A percentile compares a stretch with the other conserved stretches of the same genome.
These are phyloP conservation scores for Passer montanus DNA, from an alignment of 2,113 vertebrate genomes.

Conservation along the genomic window DNA sequence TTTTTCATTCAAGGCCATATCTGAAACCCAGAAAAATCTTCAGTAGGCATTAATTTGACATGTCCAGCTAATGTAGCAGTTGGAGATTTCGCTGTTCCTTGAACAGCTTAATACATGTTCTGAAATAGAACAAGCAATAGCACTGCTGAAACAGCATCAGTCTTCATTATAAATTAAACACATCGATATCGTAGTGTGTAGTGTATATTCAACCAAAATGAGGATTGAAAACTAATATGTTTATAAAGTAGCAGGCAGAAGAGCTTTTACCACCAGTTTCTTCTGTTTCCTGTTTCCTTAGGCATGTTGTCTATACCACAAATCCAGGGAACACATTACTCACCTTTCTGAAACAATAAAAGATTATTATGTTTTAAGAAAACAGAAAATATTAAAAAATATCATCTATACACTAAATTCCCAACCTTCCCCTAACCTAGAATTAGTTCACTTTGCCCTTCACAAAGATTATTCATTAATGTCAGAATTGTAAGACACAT, in stretches of 20 bases:
- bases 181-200: background rate
- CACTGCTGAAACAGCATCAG: slow-evolving; percentile 27
- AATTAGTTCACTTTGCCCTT: background rate
- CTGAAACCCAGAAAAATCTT: background rate
- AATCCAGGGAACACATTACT: background rate
- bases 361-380: background rate
- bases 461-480: background rate
- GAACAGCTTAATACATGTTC: background rate
- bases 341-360: background rate
- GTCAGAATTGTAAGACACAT: background rate
- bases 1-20: slow-evolving; percentile 8
- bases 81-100: background rate
- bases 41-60: background rate
- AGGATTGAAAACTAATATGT: background rate
- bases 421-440: background rate
- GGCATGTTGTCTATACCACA: background rate
- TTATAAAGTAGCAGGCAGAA: background rate
- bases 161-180: slow-evolving; percentile 48
- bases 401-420: background rate
- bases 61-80: background rate
- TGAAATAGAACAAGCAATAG: slow-evolving; percentile 12
- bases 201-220: background rate
- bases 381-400: background rate
- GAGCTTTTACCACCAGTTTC: background rate
- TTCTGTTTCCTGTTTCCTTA: background rate